phyloP scores from a whole-genome alignment of 2,113 vertebrate genomes.

The Podarcis cretensis region DNA sequence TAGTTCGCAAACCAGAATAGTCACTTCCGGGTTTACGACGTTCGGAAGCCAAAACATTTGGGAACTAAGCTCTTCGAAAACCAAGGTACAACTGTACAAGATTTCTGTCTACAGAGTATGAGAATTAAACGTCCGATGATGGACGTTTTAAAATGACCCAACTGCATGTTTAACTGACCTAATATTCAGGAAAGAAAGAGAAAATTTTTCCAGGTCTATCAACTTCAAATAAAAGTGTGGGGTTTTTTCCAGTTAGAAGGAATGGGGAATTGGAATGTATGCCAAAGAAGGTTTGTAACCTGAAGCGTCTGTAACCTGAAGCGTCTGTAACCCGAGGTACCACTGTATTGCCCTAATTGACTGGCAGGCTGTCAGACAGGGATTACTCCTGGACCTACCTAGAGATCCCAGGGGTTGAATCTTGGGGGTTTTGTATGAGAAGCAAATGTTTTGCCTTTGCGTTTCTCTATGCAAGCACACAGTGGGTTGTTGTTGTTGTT shows the following conservation, averaged over 20 bases:
- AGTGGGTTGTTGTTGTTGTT: background rate
- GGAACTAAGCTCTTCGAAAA: no score
- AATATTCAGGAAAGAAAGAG: background rate
- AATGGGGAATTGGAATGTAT: background rate
- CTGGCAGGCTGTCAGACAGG: no score
- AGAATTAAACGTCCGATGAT: background rate
- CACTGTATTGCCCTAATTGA: no score
- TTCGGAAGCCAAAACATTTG: no score
- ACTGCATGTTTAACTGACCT: rapidly evolving
- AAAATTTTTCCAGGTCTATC: slow-evolving; percentile 16
- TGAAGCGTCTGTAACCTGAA: no score
- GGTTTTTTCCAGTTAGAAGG: background rate
- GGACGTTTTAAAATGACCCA: slow-evolving; percentile 3
- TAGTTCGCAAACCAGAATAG: no score
- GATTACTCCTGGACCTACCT: no score
- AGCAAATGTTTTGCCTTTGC: background rate
- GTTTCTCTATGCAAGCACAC: background rate
- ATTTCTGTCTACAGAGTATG: slow-evolving; percentile 22
- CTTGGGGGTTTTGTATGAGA: no score
- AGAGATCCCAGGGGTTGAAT: no score
- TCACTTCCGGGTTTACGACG: no score
- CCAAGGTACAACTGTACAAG: background rate
- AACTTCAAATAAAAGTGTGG: slow-evolving; percentile 1
- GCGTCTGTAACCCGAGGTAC: no score
- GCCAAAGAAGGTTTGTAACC: background rate